Evolutionary conservation across 2,888 invertebrate genomes (phyloP), one percentile per base, ranked within the genome.

Genomic region (Camptogramma bilineatum): DNA sequence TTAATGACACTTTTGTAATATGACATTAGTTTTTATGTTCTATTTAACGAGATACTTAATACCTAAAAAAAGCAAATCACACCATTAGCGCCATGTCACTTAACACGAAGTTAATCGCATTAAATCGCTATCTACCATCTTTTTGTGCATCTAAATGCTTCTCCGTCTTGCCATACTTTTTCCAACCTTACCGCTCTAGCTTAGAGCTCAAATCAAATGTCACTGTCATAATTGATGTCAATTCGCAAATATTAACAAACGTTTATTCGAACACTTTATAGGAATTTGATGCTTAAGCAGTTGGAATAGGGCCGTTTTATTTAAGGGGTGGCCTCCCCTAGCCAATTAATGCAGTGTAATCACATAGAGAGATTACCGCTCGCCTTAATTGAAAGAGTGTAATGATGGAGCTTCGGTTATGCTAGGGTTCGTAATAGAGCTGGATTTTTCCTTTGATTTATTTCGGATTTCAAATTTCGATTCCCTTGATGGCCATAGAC

Each of bases 281-380:
- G 68, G 47, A 86, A 82, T 81, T 71, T 75, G 63, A 60, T 61
- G 79, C 77, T 72, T 89, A 82, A 66, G 9, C 0, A 28, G 8
- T 67, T 47, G 64, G 17, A 53, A 74, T 84, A 82, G 64, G 72
- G 76, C 70, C 58, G 64, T 61, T 61, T 60, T 42, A 64, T 71
- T 75, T 72, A 73, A 67, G 66, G 75, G 74, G 75, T 68, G 67
- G 68, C 70, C 68, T 71, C 87, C 90, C 89, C 79, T 73, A 81
- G 82, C 90, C 92, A 92, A 93, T 93, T 93, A 93, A 88, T 86
- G 90, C 86, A 87, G 89, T 89, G 88, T 92, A 92, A 92, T 91
- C 89, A 88, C 86, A 84, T 85, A 84, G 83, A 85, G 88, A 86
- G 92, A 91, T 91, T 91, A 90, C 83, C 83, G 84, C 79, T 80